Percentiles rank a stretch among this genome's conserved stretches.
Conservation (phyloP, 2,113 vertebrate species). For the Scatophagus argus region DNA sequence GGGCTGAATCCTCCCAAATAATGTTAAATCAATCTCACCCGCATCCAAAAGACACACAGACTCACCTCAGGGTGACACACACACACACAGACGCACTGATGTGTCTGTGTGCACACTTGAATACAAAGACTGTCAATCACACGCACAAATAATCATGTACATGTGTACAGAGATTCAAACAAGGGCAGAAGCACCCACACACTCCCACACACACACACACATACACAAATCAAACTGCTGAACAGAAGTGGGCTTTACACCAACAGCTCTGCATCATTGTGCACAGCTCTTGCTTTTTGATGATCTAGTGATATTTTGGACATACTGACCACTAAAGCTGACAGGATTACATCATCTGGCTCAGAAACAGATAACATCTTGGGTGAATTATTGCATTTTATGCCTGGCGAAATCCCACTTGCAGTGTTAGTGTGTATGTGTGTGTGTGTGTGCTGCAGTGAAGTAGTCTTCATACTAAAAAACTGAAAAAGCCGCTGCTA, state of each 20-base stretch:
- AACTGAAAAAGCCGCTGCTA: neutral
- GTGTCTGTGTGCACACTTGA: neutral
- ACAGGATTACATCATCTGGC: slow-evolving; percentile 6
- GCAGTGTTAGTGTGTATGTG: neutral
- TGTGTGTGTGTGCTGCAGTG: neutral
- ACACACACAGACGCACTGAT: slow-evolving; percentile 13
- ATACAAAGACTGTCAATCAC: slow-evolving; percentile 2
- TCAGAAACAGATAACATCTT: slow-evolving; percentile 3
- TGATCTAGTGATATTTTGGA: slow-evolving; percentile 16
- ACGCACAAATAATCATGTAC: slow-evolving; percentile 19
- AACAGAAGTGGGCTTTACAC: slow-evolving; percentile 3
- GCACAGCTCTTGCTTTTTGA: slow-evolving; percentile 23
- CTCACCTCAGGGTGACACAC: slow-evolving; percentile 18
- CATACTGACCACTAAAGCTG: slow-evolving; percentile 5
- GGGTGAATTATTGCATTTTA: slow-evolving; percentile 9
- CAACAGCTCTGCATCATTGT: neutral
- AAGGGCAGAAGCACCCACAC: slow-evolving; percentile 16
- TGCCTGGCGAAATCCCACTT: neutral
- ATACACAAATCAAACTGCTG: neutral
- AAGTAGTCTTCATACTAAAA: neutral
- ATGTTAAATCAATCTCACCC: slow-evolving; percentile 56
- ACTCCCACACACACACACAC: neutral
- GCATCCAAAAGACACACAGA: slow-evolving; percentile 27
- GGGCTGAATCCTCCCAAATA: slow-evolving; percentile 26
- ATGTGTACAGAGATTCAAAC: slow-evolving; percentile 29